Evolutionary conservation across 1,140 invertebrate species (phyloP), one percentile per base, ranked within the genome.

Genomic region (Choristoneura fumiferana): DNA sequence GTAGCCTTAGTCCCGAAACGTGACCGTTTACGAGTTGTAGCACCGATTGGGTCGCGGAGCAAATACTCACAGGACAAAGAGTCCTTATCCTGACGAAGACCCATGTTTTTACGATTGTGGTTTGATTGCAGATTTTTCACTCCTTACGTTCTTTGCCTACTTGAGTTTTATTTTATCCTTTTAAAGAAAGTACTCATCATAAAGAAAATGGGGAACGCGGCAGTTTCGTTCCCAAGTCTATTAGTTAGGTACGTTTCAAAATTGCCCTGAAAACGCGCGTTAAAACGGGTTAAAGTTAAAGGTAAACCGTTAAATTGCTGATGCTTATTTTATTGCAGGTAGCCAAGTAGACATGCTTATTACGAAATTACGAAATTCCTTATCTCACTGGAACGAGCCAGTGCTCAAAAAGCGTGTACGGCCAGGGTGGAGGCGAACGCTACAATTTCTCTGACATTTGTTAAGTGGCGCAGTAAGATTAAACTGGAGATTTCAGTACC

Each of bases 401-500:
- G 29, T 49, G 43, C 43, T 49, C 18, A 49, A 49, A 49, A 49
- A 49, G 22, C 43, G 43, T 49, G 8, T 22, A 49, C 43, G 43
- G 43, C 22, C 18, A 17, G 22, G 22, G 22, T 29, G 22, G 18
- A 37, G 12, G 43, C 43, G 43, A 49, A 49, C 43, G 43, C 43
- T 49, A 33, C 43, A 49, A 49, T 49, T 49, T 33, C 43, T 49
- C 17, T 49, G 22, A 49, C 43, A 49, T 49, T 33, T 8, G 18
- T 18, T 4, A 38, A 18, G 36, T 54, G 14, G 10, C 29, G 22
- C 10, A 33, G 22, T 49, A 49, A 49, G 22, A 49, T 49, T 49
- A 33, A 49, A 49, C 18, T 45, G n/a, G 22, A 49, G 18, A 49
- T 49, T 49, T 8, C 13, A 49, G 43, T 49, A 45, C 13, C 14